Evolutionary conservation across 2,797 vertebrate genomes (phyloP).

Genomic region (Coracias cyanogaster): DNA sequence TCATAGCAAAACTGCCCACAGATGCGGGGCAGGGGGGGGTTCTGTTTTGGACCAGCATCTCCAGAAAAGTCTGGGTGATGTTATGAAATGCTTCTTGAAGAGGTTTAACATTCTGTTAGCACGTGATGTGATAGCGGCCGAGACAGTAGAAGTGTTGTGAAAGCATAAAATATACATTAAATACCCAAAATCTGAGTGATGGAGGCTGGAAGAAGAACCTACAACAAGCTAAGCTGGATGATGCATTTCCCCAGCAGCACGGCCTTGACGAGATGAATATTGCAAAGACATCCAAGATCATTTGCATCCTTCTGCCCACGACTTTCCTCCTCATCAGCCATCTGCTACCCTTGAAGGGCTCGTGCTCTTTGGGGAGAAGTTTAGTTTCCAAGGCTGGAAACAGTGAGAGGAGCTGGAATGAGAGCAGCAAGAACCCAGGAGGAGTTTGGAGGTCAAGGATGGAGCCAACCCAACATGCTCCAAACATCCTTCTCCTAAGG

Average conservation of each 20-base stretch:
- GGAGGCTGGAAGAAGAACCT: not conserved
- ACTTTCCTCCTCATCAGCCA: constrained; percentile 47
- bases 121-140: rapidly evolving
- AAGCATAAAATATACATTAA: not conserved
- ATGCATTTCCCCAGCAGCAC: not conserved
- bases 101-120: not conserved
- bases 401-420: not conserved
- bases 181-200: not conserved
- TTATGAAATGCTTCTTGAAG: not conserved
- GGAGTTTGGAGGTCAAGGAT: not conserved
- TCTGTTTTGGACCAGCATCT: not conserved
- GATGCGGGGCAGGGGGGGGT: rapidly evolving
- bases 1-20: not conserved
- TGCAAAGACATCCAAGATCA: not conserved
- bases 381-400: constrained; percentile 7
- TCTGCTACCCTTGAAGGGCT: constrained; percentile 48
- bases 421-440: not conserved
- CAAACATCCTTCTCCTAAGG: not conserved
- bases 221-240: not conserved
- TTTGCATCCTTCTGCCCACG: constrained; percentile 45
- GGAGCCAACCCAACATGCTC: rapidly evolving
- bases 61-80: not conserved
- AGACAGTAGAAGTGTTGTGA: not conserved
- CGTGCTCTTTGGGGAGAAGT: not conserved
- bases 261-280: not conserved